Conservation (phyloP, 2,797 vertebrate genomes). For the Halcyon smyrnensis region DNA sequence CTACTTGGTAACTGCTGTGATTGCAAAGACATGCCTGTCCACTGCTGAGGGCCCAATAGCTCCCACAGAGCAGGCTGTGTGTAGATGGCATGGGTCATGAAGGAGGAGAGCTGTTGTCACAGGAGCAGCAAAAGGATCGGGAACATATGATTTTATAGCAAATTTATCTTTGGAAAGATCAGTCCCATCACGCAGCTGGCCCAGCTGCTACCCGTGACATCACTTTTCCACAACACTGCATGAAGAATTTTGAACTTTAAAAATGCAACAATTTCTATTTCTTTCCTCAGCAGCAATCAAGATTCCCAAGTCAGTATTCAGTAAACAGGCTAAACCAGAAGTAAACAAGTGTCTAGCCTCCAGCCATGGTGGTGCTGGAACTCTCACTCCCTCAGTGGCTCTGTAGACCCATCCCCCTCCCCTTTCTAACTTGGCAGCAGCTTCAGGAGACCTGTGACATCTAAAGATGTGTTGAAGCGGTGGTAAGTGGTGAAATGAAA, state of each 20-base stretch:
- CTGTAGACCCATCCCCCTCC: background rate
- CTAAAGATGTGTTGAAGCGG: background rate
- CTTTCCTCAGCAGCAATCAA: background rate
- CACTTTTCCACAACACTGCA: background rate
- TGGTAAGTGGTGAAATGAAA: background rate
- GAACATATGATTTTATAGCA: background rate
- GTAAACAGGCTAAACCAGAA: background rate
- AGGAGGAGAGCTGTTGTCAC: background rate
- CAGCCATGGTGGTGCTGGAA: background rate
- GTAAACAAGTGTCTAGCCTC: background rate
- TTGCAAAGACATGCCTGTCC: background rate
- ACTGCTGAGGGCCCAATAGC: background rate
- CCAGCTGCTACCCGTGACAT: background rate
- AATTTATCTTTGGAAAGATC: background rate
- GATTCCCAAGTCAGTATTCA: background rate
- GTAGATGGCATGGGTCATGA: background rate
- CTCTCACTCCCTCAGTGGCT: background rate
- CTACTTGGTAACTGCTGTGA: background rate
- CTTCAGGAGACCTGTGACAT: background rate
- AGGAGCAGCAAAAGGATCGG: background rate
- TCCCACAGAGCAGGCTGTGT: background rate
- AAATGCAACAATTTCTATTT: background rate
- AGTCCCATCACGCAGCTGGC: background rate
- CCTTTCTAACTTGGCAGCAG: background rate
- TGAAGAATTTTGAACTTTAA: background rate